Evolutionary conservation across 1,140 invertebrate species (phyloP).

Genomic region (Aphelinus atriplicis): DNA sequence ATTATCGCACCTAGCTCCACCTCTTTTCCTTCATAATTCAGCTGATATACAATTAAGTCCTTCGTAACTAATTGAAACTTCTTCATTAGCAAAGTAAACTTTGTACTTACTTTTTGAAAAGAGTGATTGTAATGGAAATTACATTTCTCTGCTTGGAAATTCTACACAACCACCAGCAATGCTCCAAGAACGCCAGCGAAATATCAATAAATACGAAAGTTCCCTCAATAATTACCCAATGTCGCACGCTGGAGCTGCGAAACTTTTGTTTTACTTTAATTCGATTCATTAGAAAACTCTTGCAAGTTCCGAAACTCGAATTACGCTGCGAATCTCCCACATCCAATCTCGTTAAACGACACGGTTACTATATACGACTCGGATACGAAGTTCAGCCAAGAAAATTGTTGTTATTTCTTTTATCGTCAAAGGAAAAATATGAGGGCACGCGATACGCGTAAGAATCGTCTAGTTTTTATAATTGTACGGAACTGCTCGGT

Average conservation of each 20-base stretch:
- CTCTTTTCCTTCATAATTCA: no score
- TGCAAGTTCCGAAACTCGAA: slow-evolving; percentile 1
- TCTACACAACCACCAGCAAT: no score
- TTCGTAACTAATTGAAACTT: no score
- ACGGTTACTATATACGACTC: no score
- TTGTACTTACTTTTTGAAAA: no score
- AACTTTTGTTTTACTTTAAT: slow-evolving; percentile 12
- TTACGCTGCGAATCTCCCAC: neutral
- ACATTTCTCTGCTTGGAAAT: no score
- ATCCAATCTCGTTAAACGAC: slow-evolving; percentile 4
- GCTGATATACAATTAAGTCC: no score
- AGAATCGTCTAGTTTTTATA: slow-evolving; percentile 3
- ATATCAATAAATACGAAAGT: neutral
- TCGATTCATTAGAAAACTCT: slow-evolving; percentile 7
- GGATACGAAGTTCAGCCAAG: neutral
- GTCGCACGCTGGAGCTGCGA: neutral
- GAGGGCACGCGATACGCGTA: neutral
- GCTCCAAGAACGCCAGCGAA: neutral
- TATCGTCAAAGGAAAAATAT: slow-evolving; percentile 10
- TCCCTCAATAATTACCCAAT: slow-evolving; percentile 7
- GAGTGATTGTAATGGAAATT: no score
- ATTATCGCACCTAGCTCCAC: no score
- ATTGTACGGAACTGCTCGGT: neutral
- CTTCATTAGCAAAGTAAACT: no score
- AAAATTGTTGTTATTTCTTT: slow-evolving; percentile 19